These are phyloP conservation scores for Apoda limacodes DNA, from an alignment of 2,888 invertebrate genomes.

Conservation along the genomic window DNA sequence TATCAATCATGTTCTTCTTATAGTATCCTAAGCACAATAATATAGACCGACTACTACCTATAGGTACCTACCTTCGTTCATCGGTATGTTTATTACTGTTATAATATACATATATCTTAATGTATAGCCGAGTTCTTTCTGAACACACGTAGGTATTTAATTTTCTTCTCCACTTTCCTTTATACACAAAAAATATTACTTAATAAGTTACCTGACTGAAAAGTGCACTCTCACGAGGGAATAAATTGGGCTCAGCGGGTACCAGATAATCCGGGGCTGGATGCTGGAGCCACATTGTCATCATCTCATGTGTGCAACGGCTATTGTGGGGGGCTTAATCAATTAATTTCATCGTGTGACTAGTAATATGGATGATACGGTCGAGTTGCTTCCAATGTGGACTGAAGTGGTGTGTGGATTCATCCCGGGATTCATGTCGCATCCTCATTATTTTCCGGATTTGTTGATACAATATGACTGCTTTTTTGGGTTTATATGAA, in stretches of 20 bases:
- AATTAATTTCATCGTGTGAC: slow-evolving; percentile 49
- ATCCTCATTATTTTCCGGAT: slow-evolving; percentile 5
- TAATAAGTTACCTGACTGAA: too few species aligned
- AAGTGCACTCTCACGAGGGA: slow-evolving; percentile 28
- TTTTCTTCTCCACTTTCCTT: too few species aligned
- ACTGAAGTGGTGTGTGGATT: slow-evolving; percentile 22
- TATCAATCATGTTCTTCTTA: too few species aligned
- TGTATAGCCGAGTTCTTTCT: too few species aligned
- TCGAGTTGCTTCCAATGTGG: slow-evolving; percentile 24
- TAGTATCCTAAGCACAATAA: too few species aligned
- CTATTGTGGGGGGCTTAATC: slow-evolving; percentile 42
- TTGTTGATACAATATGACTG: neutral
- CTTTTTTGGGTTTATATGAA: neutral
- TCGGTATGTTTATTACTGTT: too few species aligned
- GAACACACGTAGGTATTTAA: too few species aligned
- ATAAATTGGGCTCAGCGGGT: slow-evolving; percentile 37
- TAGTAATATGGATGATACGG: slow-evolving; percentile 34
- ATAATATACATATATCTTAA: too few species aligned
- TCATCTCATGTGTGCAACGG: slow-evolving; percentile 32
- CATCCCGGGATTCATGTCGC: slow-evolving; percentile 1
- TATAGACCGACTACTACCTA: too few species aligned
- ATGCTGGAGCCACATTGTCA: slow-evolving; percentile 30
- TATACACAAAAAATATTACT: too few species aligned
- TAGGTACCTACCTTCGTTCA: too few species aligned
- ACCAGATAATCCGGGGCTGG: slow-evolving; percentile 39